Evolutionary conservation across 2,113 vertebrate species (phyloP).

Genomic region (Riparia riparia): DNA sequence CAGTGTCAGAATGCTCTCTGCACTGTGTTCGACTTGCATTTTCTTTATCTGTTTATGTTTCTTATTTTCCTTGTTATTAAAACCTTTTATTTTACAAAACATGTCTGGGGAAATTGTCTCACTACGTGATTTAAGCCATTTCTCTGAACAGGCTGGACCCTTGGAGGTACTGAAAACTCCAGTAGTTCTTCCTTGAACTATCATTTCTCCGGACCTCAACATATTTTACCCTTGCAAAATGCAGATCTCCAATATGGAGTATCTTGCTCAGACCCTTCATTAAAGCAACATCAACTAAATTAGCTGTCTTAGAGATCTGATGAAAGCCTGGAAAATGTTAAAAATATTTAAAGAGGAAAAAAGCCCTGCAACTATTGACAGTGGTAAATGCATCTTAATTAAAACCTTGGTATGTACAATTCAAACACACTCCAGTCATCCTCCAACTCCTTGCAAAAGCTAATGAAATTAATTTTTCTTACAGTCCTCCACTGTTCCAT

Average conservation of each 20-base stretch:
- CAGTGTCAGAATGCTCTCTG: too few species aligned
- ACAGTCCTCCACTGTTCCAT: neutral
- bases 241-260: neutral
- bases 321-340: neutral
- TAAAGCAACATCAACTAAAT: neutral
- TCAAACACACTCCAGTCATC: neutral
- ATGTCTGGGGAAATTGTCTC: too few species aligned
- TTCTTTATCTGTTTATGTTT: too few species aligned
- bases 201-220: neutral
- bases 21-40: too few species aligned
- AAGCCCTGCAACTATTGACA: neutral
- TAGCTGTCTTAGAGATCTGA: neutral
- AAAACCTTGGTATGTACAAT: constrained; percentile 1
- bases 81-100: too few species aligned
- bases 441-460: neutral
- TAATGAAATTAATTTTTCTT: neutral
- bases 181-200: neutral
- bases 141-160: too few species aligned
- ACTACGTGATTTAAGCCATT: too few species aligned
- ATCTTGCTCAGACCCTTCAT: neutral
- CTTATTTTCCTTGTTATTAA: too few species aligned
- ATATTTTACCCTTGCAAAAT: neutral
- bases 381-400: constrained; percentile 3
- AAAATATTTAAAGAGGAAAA: neutral
- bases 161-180: too few species aligned